Evolutionary conservation across 2,797 vertebrate species (phyloP), one percentile per base, ranked within the genome.

Genomic region (Malurus leucopterus): DNA sequence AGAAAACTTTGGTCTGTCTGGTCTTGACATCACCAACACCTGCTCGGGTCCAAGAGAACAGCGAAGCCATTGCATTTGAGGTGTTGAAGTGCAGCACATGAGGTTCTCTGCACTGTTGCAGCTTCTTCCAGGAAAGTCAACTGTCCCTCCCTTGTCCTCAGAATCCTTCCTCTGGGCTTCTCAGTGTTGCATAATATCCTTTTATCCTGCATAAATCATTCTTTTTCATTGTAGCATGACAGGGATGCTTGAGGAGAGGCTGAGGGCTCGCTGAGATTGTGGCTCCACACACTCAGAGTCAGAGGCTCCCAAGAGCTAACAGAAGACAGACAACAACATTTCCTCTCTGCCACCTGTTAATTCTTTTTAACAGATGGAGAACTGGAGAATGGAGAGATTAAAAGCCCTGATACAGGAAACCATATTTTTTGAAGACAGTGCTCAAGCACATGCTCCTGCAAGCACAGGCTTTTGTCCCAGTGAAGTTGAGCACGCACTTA

Each of bases 281-380:
- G 76, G 29, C 59, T 94, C 36, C 15, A 32, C 1, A 1, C 38
- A 19, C 36, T 54, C 80, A 8, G 34, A 83, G 36, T 32, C 69
- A 89, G 76, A 84, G 73, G 75, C 76, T 91, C 84, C 81, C 75
- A 84, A 90, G 83, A 89, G 61, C 92, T 79, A 93, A 92, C 77
- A 93, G 80, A 73, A 94, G 91, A 92, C 85, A 93, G 89, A 95
- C 32, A 93, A 90, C 61, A 86, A 94, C 92, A 90, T 93, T 95
- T 95, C 93, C 81, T 88, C 88, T 90, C 91, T 91, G 91, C 92
- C 95, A 94, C 95, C 93, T 93, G 92, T 86, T 93, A 95, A 89
- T 91, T 93, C 91, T 73, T 91, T 93, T 92, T 88, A 95, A 84
- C 93, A 95, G 94, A 94, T 94, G 92, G 89, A 92, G 85, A 91